Evolutionary conservation across 2,797 vertebrate species (phyloP), one percentile per base, ranked within the genome.

Genomic region (Epinephelus awoara): DNA sequence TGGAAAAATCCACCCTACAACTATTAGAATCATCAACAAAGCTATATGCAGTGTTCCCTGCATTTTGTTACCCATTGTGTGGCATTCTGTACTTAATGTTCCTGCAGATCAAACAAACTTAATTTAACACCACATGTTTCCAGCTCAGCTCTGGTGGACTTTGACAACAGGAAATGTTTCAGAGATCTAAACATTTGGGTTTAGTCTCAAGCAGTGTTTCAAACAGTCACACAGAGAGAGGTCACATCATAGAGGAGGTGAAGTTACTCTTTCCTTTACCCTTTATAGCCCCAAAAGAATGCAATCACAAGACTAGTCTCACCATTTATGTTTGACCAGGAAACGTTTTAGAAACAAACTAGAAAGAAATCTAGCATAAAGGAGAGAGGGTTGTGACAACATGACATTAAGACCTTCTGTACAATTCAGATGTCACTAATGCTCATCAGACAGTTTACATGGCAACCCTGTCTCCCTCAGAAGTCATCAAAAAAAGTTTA

Each of bases 341-440:
- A 34, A 34, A 8, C 2, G 7, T 8, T 34, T 34, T 34, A 34
- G 8, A 34, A 34, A 34, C 29, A 34, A 34, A 34, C 34, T 8
- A 34, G 6, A 34, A 8, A 34, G 34, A 34, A 34, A 34, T 34
- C 34, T 34, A 34, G 34, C 34, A 34, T 6, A 34, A 1, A 34
- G 34, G 34, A 34, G 34, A 34, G 34, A 34, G 34, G 34, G 34
- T 6, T 34, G 34, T 34, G 2, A 34, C 34, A 34, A 8, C 34
- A 0, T 34, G 34, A 34, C 34, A 34, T 34, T 34, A 7, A 34
- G 34, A 34, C 47, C 14, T 21, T 71, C 42, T 72, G 65, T 64
- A 27, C 18, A 27, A 61, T 50, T 71, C 19, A 64, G 44, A 78
- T 34, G 40, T 67, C 54, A 49, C 40, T 46, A 42, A 67, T 57